Evolutionary conservation across 2,113 vertebrate species (phyloP), one percentile per base, ranked within the genome.

Genomic region (Psephotus haematonotus): DNA sequence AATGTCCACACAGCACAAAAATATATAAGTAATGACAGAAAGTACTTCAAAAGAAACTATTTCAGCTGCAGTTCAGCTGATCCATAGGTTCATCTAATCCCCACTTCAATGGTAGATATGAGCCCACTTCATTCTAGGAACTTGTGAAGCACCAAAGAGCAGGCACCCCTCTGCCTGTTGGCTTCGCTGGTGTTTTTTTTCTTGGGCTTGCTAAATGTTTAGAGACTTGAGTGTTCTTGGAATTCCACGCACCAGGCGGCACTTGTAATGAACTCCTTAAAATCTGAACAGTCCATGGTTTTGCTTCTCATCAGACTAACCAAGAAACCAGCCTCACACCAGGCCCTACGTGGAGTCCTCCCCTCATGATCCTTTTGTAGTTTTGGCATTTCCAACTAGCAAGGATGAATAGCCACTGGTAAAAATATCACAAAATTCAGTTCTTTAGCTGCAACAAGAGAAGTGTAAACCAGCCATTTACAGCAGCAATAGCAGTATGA

Each of bases 31-130:
- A 79, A 72, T 31, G 81, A 87, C 82, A 89, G 84, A 93, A 93
- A 52, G n/a, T 46, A 82, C 72, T 93, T 93, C 17, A 86, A 75
- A 60, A 89, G 50, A 60, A 89, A 84, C 77, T 87, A 71, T 91
- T 92, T 92, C 76, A 95, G 91, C 39, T 82, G 16, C 29, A 81
- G 27, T 79, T 81, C 50, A 65, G 47, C 35, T 27, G 29, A 79
- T 33, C 55, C 37, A 86, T 43, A 39, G 46, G 37, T 83, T 83
- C 77, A 76, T n/a, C 29, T 92, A 95, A 95, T 95, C 52, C 57
- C 24, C 84, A 75, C 65, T 92, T 84, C 60, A 87, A 65, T 27
- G 18, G 39, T 5, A 89, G 77, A 91, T 95, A 85, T 2, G 11
- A 95, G 19, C 53, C 55, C 20, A 39, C 24, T 91, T 93, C 35